A percentile compares a stretch with the other conserved stretches of the same genome.
phyloP scores from a whole-genome alignment of 2,797 vertebrate species.

The Chaetophractus vellerosus region DNA sequence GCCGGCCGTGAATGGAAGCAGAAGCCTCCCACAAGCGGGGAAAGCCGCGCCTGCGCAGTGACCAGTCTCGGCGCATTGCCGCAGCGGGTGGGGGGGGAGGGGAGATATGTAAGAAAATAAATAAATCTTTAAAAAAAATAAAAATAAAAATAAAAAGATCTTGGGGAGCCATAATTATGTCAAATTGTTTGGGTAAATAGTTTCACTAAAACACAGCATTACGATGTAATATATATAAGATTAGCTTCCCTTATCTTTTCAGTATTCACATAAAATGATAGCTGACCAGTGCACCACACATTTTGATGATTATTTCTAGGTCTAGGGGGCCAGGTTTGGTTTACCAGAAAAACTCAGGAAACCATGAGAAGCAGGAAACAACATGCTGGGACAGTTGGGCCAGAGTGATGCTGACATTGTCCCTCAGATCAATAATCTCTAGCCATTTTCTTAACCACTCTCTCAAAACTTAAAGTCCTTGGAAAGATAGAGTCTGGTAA shows the following conservation, averaged over 20 bases:
- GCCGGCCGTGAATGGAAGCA: too few relatives aligned
- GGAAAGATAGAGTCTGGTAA: neutral
- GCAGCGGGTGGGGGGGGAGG: too few relatives aligned
- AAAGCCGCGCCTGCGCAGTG: too few relatives aligned
- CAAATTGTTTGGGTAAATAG: neutral
- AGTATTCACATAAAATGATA: neutral
- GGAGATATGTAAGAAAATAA: too few relatives aligned
- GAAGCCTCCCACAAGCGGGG: too few relatives aligned
- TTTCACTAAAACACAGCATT: slow-evolving; percentile 43
- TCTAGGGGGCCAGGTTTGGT: neutral
- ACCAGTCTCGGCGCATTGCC: too few relatives aligned
- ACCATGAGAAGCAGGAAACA: neutral
- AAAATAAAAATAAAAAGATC: too few relatives aligned
- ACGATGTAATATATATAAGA: neutral
- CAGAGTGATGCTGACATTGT: neutral
- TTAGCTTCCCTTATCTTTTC: neutral
- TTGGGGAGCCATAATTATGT: neutral
- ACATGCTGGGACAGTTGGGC: neutral
- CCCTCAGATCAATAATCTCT: neutral
- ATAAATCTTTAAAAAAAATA: too few relatives aligned
- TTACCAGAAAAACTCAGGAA: neutral
- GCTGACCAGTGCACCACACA: neutral
- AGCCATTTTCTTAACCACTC: neutral
- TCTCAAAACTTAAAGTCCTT: neutral
- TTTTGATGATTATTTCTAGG: neutral